Base-by-base conservation (phyloP, 2,113 vertebrate genomes). In the Rhynchomys soricoides region DNA sequence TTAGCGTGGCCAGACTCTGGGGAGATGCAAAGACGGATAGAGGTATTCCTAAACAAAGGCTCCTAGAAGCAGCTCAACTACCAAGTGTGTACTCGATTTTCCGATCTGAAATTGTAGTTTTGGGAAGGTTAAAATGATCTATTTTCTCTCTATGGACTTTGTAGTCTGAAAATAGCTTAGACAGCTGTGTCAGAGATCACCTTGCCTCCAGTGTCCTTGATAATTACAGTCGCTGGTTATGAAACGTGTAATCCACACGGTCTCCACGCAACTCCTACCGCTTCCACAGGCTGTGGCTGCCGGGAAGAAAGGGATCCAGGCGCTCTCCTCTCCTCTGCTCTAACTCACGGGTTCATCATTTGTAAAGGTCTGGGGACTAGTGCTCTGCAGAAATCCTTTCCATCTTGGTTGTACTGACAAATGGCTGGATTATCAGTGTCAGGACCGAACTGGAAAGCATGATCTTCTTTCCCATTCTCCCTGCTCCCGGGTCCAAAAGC, bases 1-100 rank as follows among this genome's bases (percentile, higher is more conserved):
- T 97, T 97, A 95, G 93, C 68, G 68, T 95, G 98, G 94, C 96
- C 97, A 97, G 98, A 96, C 97, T 96, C 96, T 94, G 95, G 96
- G 97, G 97, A 96, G 97, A 98, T 96, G 95, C 55, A 95, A 34
- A 94, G 97, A 95, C 88, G 97, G 98, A 98, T 92, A 98, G 96
- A 98, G 73, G 97, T 90, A 96, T 97, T 98, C 98, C 96, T 97
- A 98, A 98, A 98, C 97, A 98, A 98, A 98, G 97, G 89, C 91
- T 98, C 92, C 97, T 97, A 97, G 97, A 98, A 98, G 96, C 96
- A 97, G 98, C 98, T 98, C 98, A 98, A 95, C 98, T 97, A 97
- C 97, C 97, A 98, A 98, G 98, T 98, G 98, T 98, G 98, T 98
- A 98, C 98, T 98, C 98, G 98, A 98, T 98, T 98, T 98, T 97